Percentiles rank a stretch among this genome's conserved stretches.
Conservation (phyloP, 2,888 invertebrate species). For the Eulithis testata region DNA sequence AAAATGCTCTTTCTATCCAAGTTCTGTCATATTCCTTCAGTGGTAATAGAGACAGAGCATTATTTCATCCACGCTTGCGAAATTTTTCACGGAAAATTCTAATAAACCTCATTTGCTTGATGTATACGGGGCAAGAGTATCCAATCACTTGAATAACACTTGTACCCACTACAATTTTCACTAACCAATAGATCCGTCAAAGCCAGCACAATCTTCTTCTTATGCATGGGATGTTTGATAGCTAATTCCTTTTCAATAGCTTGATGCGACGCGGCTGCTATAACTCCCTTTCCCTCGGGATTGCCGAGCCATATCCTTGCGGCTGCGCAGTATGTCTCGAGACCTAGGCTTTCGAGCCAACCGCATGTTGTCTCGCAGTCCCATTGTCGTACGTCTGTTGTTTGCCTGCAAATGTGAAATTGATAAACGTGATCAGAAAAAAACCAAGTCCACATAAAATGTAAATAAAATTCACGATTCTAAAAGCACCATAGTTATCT, state of each 20-base stretch:
- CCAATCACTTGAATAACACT: too few relatives aligned
- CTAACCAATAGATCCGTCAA: slow-evolving; percentile 85
- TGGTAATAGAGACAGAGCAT: too few relatives aligned
- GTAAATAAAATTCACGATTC: too few relatives aligned
- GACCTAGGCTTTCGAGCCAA: slow-evolving; percentile 91
- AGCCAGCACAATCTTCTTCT: slow-evolving; percentile 95
- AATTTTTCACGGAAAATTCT: too few relatives aligned
- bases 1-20: too few relatives aligned
- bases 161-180: slow-evolving; percentile 1
- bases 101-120: too few relatives aligned
- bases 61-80: too few relatives aligned
- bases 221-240: slow-evolving; percentile 93
- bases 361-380: slow-evolving; percentile 91
- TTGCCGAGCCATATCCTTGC: slow-evolving; percentile 94
- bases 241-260: slow-evolving; percentile 96
- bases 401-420: slow-evolving; percentile 76
- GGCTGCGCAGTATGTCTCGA: slow-evolving; percentile 91
- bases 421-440: too few relatives aligned
- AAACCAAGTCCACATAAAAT: too few relatives aligned
- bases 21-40: too few relatives aligned
- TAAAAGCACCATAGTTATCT: too few relatives aligned
- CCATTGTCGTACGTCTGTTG: slow-evolving; percentile 92
- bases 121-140: too few relatives aligned
- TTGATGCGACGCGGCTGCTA: slow-evolving; percentile 90
- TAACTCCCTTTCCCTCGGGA: slow-evolving; percentile 82